phyloP scores from a whole-genome alignment of 2,113 vertebrate genomes.

The Ctenomys sociabilis region DNA sequence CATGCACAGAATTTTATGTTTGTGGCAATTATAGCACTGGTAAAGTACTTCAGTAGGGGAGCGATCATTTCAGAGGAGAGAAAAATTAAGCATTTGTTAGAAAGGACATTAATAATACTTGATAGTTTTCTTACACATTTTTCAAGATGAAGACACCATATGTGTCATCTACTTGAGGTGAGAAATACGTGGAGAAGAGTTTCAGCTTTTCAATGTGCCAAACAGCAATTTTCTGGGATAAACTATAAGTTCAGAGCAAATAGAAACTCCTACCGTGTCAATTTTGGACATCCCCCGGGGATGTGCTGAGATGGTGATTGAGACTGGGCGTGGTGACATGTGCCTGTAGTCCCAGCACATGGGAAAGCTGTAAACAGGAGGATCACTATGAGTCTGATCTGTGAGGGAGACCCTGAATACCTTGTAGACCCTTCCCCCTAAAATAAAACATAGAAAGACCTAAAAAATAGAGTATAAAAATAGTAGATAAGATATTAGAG shows the following conservation, averaged over 20 bases:
- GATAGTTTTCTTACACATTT: background rate
- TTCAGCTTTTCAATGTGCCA: constrained; percentile 44
- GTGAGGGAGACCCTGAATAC: too few relatives aligned
- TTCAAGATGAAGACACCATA: background rate
- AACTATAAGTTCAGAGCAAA: constrained; percentile 73
- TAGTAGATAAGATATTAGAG: too few relatives aligned
- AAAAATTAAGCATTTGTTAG: constrained; percentile 8
- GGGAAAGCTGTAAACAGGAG: too few relatives aligned
- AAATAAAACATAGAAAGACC: too few relatives aligned
- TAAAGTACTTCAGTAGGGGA: background rate
- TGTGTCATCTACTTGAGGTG: background rate
- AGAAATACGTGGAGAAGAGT: constrained; percentile 15
- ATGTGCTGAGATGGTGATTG: too few relatives aligned
- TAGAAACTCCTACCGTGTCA: constrained; percentile 71
- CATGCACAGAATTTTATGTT: constrained; percentile 52
- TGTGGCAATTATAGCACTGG: background rate
- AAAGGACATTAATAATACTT: background rate
- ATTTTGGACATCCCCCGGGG: constrained; percentile 45
- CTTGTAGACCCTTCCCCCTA: too few relatives aligned
- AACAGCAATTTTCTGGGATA: constrained; percentile 65
- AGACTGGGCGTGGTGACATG: too few relatives aligned
- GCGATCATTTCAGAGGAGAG: constrained; percentile 1
- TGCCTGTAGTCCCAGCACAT: too few relatives aligned
- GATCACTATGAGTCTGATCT: too few relatives aligned
- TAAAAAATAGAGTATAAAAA: too few relatives aligned